Conservation (phyloP, 2,113 vertebrate genomes). For the Halichoeres trimaculatus region DNA sequence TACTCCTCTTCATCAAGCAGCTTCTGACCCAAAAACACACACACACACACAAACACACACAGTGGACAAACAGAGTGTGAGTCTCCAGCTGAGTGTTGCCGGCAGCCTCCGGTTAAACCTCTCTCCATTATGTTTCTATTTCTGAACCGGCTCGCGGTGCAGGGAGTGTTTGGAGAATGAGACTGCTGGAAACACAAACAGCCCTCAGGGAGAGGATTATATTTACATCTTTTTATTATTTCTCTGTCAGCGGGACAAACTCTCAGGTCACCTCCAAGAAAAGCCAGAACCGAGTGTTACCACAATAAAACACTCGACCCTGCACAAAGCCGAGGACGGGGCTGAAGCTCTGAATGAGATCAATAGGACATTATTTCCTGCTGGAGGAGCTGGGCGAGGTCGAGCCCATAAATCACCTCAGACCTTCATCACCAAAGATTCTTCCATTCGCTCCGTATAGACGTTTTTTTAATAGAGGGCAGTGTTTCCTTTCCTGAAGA, state of each 20-base stretch:
- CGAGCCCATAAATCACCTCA: background rate
- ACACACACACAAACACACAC: slow-evolving; percentile 14
- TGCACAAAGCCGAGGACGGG: too few relatives aligned
- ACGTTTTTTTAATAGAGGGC: too few relatives aligned
- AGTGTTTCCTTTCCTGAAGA: too few relatives aligned
- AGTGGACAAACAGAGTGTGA: background rate
- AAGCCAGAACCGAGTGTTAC: background rate
- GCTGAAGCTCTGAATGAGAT: background rate
- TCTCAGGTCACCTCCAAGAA: slow-evolving; percentile 7
- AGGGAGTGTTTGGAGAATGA: background rate
- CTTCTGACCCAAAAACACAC: slow-evolving; percentile 4
- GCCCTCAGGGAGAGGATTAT: background rate
- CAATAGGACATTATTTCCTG: slow-evolving; percentile 14
- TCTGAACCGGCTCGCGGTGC: background rate
- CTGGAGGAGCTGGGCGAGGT: background rate
- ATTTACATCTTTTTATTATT: slow-evolving; percentile 5
- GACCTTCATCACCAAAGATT: too few relatives aligned
- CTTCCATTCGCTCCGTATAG: too few relatives aligned
- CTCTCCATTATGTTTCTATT: slow-evolving; percentile 21
- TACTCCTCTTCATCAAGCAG: background rate
- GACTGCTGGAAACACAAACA: background rate
- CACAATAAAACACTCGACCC: too few relatives aligned
- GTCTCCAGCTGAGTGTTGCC: background rate
- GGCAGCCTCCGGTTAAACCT: background rate
- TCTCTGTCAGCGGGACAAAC: slow-evolving; percentile 7